Conservation (phyloP, 2,113 vertebrate genomes). For the Plotosus lineatus region DNA sequence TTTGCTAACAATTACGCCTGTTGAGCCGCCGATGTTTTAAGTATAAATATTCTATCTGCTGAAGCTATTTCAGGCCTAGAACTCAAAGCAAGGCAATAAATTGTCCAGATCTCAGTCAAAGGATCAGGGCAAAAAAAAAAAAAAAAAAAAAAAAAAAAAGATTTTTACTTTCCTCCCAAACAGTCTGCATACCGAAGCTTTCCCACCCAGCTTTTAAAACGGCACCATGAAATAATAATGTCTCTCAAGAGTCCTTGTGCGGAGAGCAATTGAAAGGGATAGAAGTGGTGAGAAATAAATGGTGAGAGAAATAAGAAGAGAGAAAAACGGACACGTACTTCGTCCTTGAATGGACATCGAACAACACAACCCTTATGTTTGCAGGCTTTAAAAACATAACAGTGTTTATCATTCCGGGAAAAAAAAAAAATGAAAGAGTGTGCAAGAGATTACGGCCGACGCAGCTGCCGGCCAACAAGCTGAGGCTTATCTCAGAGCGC, state of each 20-base stretch:
- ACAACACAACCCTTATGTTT: neutral
- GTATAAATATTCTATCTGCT: neutral
- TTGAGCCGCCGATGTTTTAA: neutral
- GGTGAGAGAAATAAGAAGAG: neutral
- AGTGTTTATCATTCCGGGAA: slow-evolving; percentile 34
- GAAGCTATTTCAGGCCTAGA: slow-evolving; percentile 39
- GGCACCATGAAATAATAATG: slow-evolving; percentile 54
- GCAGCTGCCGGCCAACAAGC: slow-evolving; percentile 39
- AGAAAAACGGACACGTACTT: neutral
- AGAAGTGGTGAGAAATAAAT: neutral
- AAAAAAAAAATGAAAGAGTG: slow-evolving; percentile 18
- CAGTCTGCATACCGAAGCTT: slow-evolving; percentile 36
- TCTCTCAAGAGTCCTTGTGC: slow-evolving; percentile 17
- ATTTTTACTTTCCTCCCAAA: slow-evolving; percentile 12
- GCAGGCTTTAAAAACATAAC: slow-evolving; percentile 37
- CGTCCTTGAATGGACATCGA: neutral
- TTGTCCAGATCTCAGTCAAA: slow-evolving; percentile 9
- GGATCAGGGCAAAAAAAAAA: no score
- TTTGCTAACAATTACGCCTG: neutral
- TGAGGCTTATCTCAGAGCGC: slow-evolving; percentile 34
- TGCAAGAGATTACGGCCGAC: slow-evolving; percentile 28
- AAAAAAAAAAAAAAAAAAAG: neutral
- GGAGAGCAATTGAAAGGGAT: neutral
- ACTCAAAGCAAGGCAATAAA: neutral
- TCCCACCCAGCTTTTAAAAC: slow-evolving; percentile 51